Conservation (phyloP, 2,888 invertebrate species). For the Reticulitermes lucifugus region DNA sequence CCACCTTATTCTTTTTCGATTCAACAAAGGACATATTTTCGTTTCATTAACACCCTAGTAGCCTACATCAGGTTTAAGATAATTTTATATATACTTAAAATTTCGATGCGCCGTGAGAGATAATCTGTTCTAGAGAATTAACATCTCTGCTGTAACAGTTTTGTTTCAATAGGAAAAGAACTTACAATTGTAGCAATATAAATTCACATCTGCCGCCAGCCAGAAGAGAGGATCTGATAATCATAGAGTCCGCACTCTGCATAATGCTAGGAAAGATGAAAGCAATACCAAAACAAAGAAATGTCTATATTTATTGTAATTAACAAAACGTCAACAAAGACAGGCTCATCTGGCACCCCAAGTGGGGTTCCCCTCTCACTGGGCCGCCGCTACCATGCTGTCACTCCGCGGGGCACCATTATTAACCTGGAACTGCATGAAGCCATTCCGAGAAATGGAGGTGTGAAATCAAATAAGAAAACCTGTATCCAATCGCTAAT, state of each 20-base stretch:
- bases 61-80: too few species aligned
- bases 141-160: not conserved
- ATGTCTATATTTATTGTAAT: slow-evolving; percentile 43
- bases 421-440: not conserved
- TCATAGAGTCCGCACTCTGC: not conserved
- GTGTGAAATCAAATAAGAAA: slow-evolving; percentile 8
- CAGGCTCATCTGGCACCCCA: not conserved
- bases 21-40: not conserved
- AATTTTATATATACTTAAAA: not conserved
- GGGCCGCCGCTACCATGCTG: slow-evolving; percentile 20
- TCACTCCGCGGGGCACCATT: slow-evolving; percentile 20
- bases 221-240: not conserved
- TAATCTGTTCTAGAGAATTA: not conserved
- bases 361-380: not conserved
- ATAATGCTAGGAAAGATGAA: not conserved
- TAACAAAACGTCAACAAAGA: slow-evolving; percentile 32
- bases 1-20: too few species aligned
- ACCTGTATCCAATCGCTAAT: slow-evolving; percentile 35
- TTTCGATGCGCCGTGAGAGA: not conserved
- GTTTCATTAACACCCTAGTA: too few species aligned
- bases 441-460: slow-evolving; percentile 22
- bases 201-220: not conserved
- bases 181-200: not conserved
- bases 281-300: slow-evolving; percentile 27
- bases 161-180: not conserved